Conservation (phyloP, 2,113 vertebrate species). For the Grammatotria lemairii region DNA sequence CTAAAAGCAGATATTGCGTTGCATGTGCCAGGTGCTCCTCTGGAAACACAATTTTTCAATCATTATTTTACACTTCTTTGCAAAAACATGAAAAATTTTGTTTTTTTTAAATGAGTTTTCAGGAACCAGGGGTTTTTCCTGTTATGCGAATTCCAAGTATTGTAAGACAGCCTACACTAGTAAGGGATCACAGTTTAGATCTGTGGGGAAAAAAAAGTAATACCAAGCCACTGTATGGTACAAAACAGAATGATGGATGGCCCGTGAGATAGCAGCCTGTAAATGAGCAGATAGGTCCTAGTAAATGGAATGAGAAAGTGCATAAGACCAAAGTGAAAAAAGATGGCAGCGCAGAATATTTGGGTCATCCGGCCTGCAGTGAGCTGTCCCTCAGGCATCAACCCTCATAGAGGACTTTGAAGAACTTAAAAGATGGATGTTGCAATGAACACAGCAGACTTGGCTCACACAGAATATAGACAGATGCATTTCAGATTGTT, state of each 20-base stretch:
- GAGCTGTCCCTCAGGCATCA: conserved; percentile 48
- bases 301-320: conserved; percentile 53
- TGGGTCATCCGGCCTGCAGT: conserved; percentile 59
- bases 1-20: neutral
- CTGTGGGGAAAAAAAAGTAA: neutral
- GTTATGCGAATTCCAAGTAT: neutral
- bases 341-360: conserved; percentile 50
- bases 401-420: conserved; percentile 57
- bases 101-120: neutral
- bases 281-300: conserved; percentile 33
- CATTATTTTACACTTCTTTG: neutral
- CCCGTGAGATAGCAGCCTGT: conserved; percentile 19
- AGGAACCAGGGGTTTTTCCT: neutral
- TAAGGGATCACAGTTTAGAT: neutral
- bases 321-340: conserved; percentile 59
- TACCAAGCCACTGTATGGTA: neutral
- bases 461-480: conserved; percentile 48
- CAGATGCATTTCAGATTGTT: conserved; percentile 47
- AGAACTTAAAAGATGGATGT: conserved; percentile 68
- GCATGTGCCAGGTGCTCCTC: neutral
- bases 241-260: conserved; percentile 40
- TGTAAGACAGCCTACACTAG: neutral
- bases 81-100: neutral
- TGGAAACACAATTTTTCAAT: neutral
- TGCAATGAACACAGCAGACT: conserved; percentile 54